These are phyloP conservation scores for Campoletis raptor DNA, from an alignment of 2,888 invertebrate genomes.

Conservation along the genomic window DNA sequence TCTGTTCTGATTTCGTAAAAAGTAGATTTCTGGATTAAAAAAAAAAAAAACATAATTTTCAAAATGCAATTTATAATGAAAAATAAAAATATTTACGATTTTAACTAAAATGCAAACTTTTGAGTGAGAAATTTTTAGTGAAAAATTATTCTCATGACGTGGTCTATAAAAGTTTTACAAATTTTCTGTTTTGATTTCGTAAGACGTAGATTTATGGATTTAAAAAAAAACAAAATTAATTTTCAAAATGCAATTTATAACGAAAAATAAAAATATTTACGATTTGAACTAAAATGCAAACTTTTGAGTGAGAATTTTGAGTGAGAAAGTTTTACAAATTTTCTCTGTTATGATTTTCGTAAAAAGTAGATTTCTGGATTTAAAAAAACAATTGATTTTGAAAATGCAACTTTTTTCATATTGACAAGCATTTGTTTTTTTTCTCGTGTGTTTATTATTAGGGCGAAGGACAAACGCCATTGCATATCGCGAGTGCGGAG, in stretches of 20 bases:
- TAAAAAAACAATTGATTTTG: too few species aligned
- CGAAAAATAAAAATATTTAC: not conserved
- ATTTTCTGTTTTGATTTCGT: not conserved
- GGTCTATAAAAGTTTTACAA: not conserved
- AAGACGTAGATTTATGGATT: too few species aligned
- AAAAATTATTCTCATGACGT: not conserved
- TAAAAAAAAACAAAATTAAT: too few species aligned
- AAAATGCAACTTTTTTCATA: not conserved
- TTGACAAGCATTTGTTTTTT: conserved; percentile 1
- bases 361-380: too few species aligned
- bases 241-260: too few species aligned
- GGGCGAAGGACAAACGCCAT: conserved; percentile 96
- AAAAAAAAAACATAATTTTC: too few species aligned
- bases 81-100: not conserved
- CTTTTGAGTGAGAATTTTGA: not conserved
- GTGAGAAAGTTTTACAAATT: not conserved
- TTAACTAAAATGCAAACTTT: not conserved
- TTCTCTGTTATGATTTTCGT: not conserved
- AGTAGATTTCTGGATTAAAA: too few species aligned
- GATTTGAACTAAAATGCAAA: not conserved
- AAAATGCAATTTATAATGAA: conserved; percentile 8
- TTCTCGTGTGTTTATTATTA: conserved; percentile 71
- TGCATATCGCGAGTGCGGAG: conserved; percentile 98
- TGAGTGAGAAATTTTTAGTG: not conserved
- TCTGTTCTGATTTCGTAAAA: not conserved